Evolutionary conservation across 1,140 invertebrate genomes (phyloP), one percentile per base, ranked within the genome.

Genomic region (Cotesia glomerata): DNA sequence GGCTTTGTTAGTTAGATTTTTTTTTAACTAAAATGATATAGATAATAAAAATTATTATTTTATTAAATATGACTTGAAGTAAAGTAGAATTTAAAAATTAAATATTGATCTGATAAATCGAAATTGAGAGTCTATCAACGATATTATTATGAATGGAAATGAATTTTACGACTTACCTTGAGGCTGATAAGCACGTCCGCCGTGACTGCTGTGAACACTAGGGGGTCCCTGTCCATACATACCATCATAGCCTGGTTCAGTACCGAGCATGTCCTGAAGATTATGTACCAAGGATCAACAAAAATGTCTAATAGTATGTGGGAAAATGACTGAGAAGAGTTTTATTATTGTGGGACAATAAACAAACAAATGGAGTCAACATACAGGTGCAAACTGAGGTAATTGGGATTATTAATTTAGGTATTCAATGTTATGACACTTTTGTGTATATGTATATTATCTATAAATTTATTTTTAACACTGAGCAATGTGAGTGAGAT

Each of bases 201-300:
- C 91, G 83, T 93, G 91, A 83, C 90, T 92, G 89, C 92, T 93
- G 84, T 93, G 92, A 78, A 94, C 92, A 84, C 92, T 93, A 78
- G 93, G 92, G 79, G 93, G 93, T 81, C 92, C 93, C 89, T 94
- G 95, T 83, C 91, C 93, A 89, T 97, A 97, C 89, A 97, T 92
- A 87, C 92, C 93, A 83, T 97, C 95, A 90, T 96, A 97, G 79
- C 93, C 91, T 87, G 96, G 95, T 84, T 98, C 96, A 78, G 94
- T 92, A 80, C 93, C 94, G 88, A 97, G 92, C 92, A 96, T 95
- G 88, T 96, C 95, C 93, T 96, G 91, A 79, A 89, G 88, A 90
- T 88, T 84, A 87, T 82, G 88, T 86, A 88, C 85, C 88, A 86
- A 80, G 86, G 84, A 87, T 88, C 81, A 89, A 88, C 84, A 89